Evolutionary conservation across 2,888 invertebrate genomes (phyloP).

Genomic region (Caenorhabditis sinica): DNA sequence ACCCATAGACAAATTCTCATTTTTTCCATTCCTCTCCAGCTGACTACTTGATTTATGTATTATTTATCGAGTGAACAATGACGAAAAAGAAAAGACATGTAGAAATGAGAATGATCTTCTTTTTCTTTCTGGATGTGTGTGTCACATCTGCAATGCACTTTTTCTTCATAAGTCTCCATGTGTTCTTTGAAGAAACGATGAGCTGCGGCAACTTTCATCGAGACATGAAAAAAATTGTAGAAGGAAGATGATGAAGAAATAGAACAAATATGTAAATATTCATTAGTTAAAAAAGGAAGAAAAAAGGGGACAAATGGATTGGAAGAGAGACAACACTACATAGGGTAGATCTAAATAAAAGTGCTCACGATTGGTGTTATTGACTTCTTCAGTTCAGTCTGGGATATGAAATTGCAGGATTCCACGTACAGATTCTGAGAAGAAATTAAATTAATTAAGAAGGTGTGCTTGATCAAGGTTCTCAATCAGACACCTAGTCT

Average conservation of each 20-base stretch:
- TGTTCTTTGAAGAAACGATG: constrained; percentile 4
- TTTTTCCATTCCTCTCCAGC: constrained; percentile 34
- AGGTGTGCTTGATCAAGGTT: too few species aligned
- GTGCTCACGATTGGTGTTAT: background rate
- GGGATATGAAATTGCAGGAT: background rate
- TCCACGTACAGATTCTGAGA: too few species aligned
- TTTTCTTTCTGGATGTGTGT: background rate
- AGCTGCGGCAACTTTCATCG: background rate
- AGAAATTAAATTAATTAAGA: too few species aligned
- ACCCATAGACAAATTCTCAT: background rate
- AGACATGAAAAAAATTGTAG: constrained; percentile 6
- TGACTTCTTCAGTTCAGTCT: background rate
- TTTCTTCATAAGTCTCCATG: constrained; percentile 18
- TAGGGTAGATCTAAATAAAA: background rate
- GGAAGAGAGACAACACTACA: too few species aligned
- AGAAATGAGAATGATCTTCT: constrained; percentile 5
- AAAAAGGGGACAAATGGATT: too few species aligned
- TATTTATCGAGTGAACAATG: constrained; percentile 62
- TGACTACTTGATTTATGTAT: constrained; percentile 61
- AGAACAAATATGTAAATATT: constrained; percentile 24
- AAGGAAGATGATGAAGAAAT: background rate
- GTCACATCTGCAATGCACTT: constrained; percentile 20
- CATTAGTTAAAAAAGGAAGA: too few species aligned
- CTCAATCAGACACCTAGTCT: too few species aligned
- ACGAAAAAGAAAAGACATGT: constrained; percentile 5